Evolutionary conservation across 37 sponge, comb jelly and placozoan species (phyloP), one percentile per base, ranked within the genome.

Genomic region (Beroe ovata): DNA sequence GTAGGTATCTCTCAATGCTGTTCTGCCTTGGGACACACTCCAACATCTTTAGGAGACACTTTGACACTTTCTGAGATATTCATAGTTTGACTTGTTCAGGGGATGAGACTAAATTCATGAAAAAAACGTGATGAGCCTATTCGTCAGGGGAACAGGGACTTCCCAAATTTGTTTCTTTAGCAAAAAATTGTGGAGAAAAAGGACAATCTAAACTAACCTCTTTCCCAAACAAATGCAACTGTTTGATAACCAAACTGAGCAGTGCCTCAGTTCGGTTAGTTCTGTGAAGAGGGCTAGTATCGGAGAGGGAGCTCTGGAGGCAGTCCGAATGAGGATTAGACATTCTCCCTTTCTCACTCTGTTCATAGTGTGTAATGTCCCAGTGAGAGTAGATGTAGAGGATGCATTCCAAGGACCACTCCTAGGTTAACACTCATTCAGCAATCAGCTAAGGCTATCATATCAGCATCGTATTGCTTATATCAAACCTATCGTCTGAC

Each of bases 161-260:
- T n/a, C n/a, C n/a, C n/a, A n/a, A n/a, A n/a, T n/a, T n/a, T n/a
- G n/a, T n/a, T n/a, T n/a, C n/a, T n/a, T n/a, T n/a, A n/a, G n/a
- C n/a, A n/a, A n/a, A n/a, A n/a, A n/a, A n/a, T n/a, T n/a, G n/a
- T n/a, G n/a, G n/a, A n/a, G n/a, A n/a, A n/a, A n/a, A n/a, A n/a
- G n/a, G n/a, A n/a, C n/a, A n/a, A n/a, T n/a, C n/a, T n/a, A n/a
- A 47, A 47, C 54, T 47, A 16, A 66, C 69, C 69, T 66, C 36
- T 4, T 66, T 18, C 33, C 30, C 30, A 18, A 66, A 37, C 18
- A 33, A 1, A 33, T 34, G 32, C 3, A 66, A 4, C 16, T 66
- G 35, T 1, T 66, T 66, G 1, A 66, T 1, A 18, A 66, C 36
- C 16, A 66, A 37, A 32, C 16, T 18, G 8, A 66, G 69, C 33